Evolutionary conservation across 2,888 invertebrate genomes (phyloP).

Genomic region (Scelioninae gen. 1): DNA sequence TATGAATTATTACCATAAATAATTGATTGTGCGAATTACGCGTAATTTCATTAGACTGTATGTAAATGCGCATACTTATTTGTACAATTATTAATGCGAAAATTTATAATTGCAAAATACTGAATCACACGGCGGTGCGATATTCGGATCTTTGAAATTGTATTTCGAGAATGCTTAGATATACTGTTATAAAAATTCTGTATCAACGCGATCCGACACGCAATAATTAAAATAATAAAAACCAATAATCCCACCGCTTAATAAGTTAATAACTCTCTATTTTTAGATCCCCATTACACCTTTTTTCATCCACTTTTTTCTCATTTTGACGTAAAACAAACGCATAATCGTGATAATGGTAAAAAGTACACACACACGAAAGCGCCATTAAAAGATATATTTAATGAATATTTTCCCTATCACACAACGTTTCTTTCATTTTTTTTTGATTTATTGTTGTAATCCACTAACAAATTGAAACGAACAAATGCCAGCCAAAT

Average conservation of each 20-base stretch:
- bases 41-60: conserved; percentile 20
- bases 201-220: conserved; percentile 22
- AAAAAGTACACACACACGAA: conserved; percentile 32
- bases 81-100: conserved; percentile 33
- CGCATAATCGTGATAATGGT: conserved; percentile 51
- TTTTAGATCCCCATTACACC: conserved; percentile 33
- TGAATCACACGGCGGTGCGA: not conserved
- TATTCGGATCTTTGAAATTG: conserved; percentile 2
- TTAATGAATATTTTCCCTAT: conserved; percentile 43
- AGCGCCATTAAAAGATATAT: conserved; percentile 49
- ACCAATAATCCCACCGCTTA: conserved; percentile 29
- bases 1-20: conserved; percentile 46
- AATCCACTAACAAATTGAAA: conserved; percentile 62
- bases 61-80: conserved; percentile 23
- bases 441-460: conserved; percentile 43
- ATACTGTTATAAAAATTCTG: conserved; percentile 5
- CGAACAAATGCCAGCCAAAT: conserved; percentile 43
- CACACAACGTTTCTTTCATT: conserved; percentile 19
- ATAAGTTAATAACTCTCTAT: conserved; percentile 38
- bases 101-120: conserved; percentile 3
- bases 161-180: conserved; percentile 16
- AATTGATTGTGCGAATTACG: conserved; percentile 36
- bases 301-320: conserved; percentile 9
- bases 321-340: conserved; percentile 21
- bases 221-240: conserved; percentile 22